Base-by-base conservation (phyloP, 1,140 invertebrate species). In the Planococcus citri region DNA sequence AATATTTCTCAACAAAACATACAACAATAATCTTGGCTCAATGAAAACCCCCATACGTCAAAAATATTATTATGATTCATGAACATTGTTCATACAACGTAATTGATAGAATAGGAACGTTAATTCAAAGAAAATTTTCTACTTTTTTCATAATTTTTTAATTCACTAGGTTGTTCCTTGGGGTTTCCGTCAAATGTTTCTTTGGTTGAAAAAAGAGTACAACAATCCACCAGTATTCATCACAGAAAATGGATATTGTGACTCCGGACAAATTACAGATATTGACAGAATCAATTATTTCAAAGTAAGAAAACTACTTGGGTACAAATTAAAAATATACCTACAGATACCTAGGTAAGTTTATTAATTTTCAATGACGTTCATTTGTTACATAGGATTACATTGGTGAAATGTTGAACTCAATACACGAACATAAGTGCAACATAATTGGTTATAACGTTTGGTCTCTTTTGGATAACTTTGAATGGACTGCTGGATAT, bases 381-480 rank as follows among this genome's bases (percentile, higher is more conserved):
- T n/a, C n/a, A n/a, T n/a, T n/a, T n/a, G n/a, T n/a, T n/a, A n/a
- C n/a, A n/a, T 77, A 83, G 75, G 75, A 78, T 10, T 89, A 90
- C 75, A 79, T 91, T 21, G 82, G 83, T 70, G 80, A 85, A 20
- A 76, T 90, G 71, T 78, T 87, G 24, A 80, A 83, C 72, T 87
- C 88, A 0, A 82, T 90, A 3, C 73, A 84, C 33, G 78, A 84
- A 14, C 85, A 88, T 73, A 81, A 82, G 0, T 85, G 84, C 37
- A 82, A 86, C 41, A 82, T 91, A 0, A 76, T 79, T n/a, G 85
- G 81, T 0, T 91, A 91, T 73, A 83, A 85, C 0, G 79, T 83
- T 51, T 92, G 89, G 89, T 87, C 85, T 72, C 76, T 92, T 0
- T 78, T 91, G 72, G 90, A 92, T 72, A 91, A 89, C 76, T 90